Base-by-base conservation (phyloP, 2,113 vertebrate species). In the Sigmodon hispidus region DNA sequence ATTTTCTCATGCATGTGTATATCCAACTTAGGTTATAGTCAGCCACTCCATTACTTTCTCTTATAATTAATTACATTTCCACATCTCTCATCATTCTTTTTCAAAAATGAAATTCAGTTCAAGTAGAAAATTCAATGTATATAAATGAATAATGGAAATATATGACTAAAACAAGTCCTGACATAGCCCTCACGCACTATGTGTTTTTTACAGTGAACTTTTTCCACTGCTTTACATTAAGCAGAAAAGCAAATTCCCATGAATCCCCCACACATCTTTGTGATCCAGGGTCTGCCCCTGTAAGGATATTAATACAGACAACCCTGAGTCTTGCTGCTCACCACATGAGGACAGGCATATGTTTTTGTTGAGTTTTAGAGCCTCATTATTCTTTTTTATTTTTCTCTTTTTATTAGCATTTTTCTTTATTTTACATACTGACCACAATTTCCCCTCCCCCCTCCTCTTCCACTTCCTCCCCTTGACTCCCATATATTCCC, bases 81-180 rank as follows among this genome's bases (percentile, higher is more conserved):
- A 16, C 22, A 45, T 16, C 7, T 40, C 26, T 12, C 69, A 88
- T 63, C 29, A 2, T 52, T 10, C 10, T 21, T 21, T 24, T 63
- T 89, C 70, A 36, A 50, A 67, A 57, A 83, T 40, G 11, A 11
- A 50, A n/a, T 61, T 48, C 63, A 29, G n/a, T n/a, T 45, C 40
- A 55, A 15, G 29, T 36, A 55, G 26, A 85, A 90, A 59, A 91
- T 15, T 59, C 63, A 86, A 77, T 45, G n/a, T 31, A 50, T 16
- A 13, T 57, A 31, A 87, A 61, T 9, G 12, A 55, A 31, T n/a
- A 77, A 77, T 61, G 43, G 8, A 69, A 87, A 86, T 52, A 22
- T 3, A 31, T 65, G 36, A 21, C 21, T 57, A 17, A n/a, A 6
- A 5, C 0, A 0, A 7, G 6, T 11, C 22, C 22, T 48, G 34